A percentile compares a stretch with the other conserved stretches of the same genome.
These are phyloP conservation scores for Microcebus jonahi DNA, from an alignment of 2,113 vertebrate genomes.

Conservation along the genomic window DNA sequence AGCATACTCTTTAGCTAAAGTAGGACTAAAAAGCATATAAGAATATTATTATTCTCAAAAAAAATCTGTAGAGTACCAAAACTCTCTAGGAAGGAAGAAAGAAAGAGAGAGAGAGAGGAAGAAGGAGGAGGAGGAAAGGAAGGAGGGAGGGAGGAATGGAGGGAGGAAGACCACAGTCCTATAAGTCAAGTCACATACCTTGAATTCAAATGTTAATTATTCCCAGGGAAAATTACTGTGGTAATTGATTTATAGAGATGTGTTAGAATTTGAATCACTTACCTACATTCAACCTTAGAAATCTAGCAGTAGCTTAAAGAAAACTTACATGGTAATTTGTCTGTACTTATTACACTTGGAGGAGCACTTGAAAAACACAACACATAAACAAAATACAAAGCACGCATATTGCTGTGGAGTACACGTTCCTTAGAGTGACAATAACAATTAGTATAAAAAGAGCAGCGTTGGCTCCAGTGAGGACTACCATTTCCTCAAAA, in stretches of 20 bases:
- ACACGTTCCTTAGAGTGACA: conserved; percentile 52
- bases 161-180: neutral
- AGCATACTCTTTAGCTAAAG: neutral
- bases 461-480: neutral
- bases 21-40: neutral
- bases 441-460: conserved; percentile 58
- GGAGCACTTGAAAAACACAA: conserved; percentile 61
- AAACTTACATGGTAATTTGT: conserved; percentile 61
- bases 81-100: neutral
- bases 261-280: conserved; percentile 60
- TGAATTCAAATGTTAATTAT: conserved; percentile 67
- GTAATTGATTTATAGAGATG: conserved; percentile 58
- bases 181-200: conserved; percentile 19
- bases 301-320: conserved; percentile 60
- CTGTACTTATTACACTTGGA: conserved; percentile 64
- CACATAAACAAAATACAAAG: conserved; percentile 66
- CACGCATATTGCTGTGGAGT: neutral
- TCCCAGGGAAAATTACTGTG: conserved; percentile 10
- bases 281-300: conserved; percentile 54
- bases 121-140: neutral
- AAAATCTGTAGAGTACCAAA: neutral
- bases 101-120: neutral
- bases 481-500: conserved; percentile 44
- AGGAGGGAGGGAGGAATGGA: rapidly evolving
- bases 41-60: neutral